A percentile compares a stretch with the other conserved stretches of the same genome.
Evolutionary conservation across 2,888 invertebrate species (phyloP).

Genomic region (Cerastis leucographa): DNA sequence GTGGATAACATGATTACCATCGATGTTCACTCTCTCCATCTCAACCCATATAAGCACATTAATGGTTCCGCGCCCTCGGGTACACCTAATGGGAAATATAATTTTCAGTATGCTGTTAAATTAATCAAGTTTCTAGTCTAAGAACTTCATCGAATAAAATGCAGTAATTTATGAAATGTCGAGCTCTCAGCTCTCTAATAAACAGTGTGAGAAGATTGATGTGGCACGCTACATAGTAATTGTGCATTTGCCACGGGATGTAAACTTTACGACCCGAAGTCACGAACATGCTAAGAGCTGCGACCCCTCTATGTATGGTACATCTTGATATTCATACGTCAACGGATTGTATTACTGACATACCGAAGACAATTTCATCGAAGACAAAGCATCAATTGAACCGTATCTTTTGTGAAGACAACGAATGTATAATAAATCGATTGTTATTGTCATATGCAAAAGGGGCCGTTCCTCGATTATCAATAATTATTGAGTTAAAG

Average conservation of each 20-base stretch:
- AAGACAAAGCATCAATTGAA: slow-evolving; percentile 72
- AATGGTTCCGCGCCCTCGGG: slow-evolving; percentile 53
- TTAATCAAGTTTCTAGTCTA: slow-evolving; percentile 50
- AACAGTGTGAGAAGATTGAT: slow-evolving; percentile 65
- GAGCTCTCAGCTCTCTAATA: slow-evolving; percentile 47
- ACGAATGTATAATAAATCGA: slow-evolving; percentile 77
- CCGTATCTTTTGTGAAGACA: slow-evolving; percentile 71
- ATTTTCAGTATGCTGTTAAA: slow-evolving; percentile 55
- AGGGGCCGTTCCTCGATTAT: slow-evolving; percentile 30
- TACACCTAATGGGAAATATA: slow-evolving; percentile 51
- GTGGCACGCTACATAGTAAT: slow-evolving; percentile 65
- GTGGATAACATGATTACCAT: slow-evolving; percentile 60
- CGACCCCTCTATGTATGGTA: slow-evolving; percentile 47
- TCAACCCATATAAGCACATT: slow-evolving; percentile 49
- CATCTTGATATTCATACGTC: slow-evolving; percentile 64
- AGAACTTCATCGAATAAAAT: slow-evolving; percentile 37
- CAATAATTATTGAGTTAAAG: slow-evolving; percentile 28
- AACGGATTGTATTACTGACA: slow-evolving; percentile 53
- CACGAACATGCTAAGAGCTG: slow-evolving; percentile 62
- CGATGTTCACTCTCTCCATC: slow-evolving; percentile 60
- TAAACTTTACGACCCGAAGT: slow-evolving; percentile 60
- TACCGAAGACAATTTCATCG: slow-evolving; percentile 68
- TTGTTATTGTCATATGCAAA: slow-evolving; percentile 63
- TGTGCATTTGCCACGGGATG: slow-evolving; percentile 68
- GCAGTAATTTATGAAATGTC: slow-evolving; percentile 30